Conservation (phyloP, 2,113 vertebrate species). For the Bubo bubo region DNA sequence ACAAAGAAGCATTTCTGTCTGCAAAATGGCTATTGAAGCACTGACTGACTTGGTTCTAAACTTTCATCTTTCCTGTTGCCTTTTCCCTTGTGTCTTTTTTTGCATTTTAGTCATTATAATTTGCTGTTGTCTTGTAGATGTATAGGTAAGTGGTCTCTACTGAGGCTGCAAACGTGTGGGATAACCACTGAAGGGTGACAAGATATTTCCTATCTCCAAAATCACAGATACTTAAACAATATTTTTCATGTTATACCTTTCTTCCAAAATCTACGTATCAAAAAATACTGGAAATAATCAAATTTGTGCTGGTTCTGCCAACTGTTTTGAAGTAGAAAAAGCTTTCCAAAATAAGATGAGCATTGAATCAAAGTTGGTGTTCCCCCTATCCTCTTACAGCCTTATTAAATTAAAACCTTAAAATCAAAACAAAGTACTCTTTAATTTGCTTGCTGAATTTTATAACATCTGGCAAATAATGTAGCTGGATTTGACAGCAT, state of each 20-base stretch:
- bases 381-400: background rate
- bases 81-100: constrained; percentile 4
- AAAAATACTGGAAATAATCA: background rate
- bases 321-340: background rate
- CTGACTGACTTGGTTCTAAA: constrained; percentile 37
- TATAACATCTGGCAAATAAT: background rate
- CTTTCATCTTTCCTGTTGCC: constrained; percentile 24
- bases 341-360: background rate
- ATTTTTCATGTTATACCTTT: background rate
- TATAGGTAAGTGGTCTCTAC: background rate
- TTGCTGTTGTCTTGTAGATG: constrained; percentile 18
- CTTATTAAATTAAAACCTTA: background rate
- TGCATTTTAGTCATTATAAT: background rate
- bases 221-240: background rate
- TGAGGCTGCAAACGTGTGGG: background rate
- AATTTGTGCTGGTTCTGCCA: background rate
- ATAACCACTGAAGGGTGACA: background rate
- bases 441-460: background rate
- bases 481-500: background rate
- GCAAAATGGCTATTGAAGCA: constrained; percentile 42
- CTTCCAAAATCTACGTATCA: background rate
- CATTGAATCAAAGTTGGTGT: background rate
- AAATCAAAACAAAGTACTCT: background rate
- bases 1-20: constrained; percentile 48
- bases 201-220: constrained; percentile 1